Percentiles rank a stretch among this genome's conserved stretches.
These are phyloP conservation scores for Sebastes variabilis DNA, from an alignment of 2,797 vertebrate genomes.

Conservation along the genomic window DNA sequence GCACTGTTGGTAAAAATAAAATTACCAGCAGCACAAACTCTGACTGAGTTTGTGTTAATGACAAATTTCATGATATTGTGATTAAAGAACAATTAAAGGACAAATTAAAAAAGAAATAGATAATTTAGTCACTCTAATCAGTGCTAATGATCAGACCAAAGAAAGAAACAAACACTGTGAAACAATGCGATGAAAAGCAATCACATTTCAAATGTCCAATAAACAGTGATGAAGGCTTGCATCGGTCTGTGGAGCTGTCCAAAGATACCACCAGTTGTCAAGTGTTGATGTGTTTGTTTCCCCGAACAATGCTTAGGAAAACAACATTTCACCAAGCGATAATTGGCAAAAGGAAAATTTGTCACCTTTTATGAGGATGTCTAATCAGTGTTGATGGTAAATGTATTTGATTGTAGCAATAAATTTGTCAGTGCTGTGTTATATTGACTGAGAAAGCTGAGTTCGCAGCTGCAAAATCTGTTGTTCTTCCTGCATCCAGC, in stretches of 20 bases:
- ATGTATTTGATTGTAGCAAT: not conserved
- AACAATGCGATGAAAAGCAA: not conserved
- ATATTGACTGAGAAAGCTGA: too few species aligned
- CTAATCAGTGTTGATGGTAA: too few species aligned
- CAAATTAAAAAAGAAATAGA: not conserved
- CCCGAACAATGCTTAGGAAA: not conserved
- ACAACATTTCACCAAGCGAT: not conserved
- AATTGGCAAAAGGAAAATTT: not conserved
- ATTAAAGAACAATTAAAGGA: not conserved
- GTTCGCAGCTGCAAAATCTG: too few species aligned
- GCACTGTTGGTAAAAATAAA: conserved; percentile 9
- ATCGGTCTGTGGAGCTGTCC: not conserved
- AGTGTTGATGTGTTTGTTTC: not conserved
- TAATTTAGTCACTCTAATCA: not conserved
- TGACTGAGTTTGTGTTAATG: not conserved
- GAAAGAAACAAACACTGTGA: not conserved
- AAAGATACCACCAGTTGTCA: not conserved
- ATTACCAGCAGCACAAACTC: not conserved
- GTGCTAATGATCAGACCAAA: not conserved
- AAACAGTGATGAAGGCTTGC: not conserved
- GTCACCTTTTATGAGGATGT: not conserved
- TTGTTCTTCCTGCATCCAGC: too few species aligned
- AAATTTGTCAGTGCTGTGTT: too few species aligned
- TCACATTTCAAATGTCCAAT: not conserved
- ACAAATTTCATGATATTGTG: not conserved